Evolutionary conservation across 2,888 invertebrate genomes (phyloP), one percentile per base, ranked within the genome.

Genomic region (Proisotoma minuta): DNA sequence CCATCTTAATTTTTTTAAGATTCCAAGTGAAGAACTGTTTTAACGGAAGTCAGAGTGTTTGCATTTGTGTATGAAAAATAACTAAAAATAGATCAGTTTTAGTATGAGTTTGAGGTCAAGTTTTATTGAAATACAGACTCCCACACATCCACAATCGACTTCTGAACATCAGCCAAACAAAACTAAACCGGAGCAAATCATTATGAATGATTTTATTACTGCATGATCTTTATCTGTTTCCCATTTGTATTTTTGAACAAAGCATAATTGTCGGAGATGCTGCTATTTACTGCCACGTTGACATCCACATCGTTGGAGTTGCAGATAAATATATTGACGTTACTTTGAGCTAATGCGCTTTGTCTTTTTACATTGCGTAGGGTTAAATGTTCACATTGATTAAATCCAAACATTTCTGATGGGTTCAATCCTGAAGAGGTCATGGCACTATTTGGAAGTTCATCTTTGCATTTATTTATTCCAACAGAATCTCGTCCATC

Each of bases 1-100:
- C 65, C 65, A 65, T 64, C 8, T 10, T 34, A 34, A 34, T 8
- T 15, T 34, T 15, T 10, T 8, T 34, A 34, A 34, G 8, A 15
- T 34, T 15, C 8, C 34, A 34, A 34, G 34, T 34, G 15, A 34
- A 34, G 34, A 34, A 34, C 34, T 34, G 15, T 10, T n/a, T 34
- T 8, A 34, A 34, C 34, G 15, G 34, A 34, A 34, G 15, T 34
- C 34, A 34, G 34, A 34, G 34, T 15, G 34, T 8, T 10, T 34
- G 34, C 15, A 10, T 8, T 15, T 34, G 8, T 34, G 8, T 34
- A 15, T 34, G 15, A 15, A 34, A 8, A 34, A 34, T 34, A 34
- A 34, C 34, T 34, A 34, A 34, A 34, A 34, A 34, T 34, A 34
- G 34, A 34, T 34, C 34, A 34, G 15, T 34, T 34, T 34, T 34